A percentile compares a stretch with the other conserved stretches of the same genome.
These are phyloP conservation scores for Cryptocheilus praepositus DNA, from an alignment of 2,888 invertebrate genomes.

Conservation along the genomic window DNA sequence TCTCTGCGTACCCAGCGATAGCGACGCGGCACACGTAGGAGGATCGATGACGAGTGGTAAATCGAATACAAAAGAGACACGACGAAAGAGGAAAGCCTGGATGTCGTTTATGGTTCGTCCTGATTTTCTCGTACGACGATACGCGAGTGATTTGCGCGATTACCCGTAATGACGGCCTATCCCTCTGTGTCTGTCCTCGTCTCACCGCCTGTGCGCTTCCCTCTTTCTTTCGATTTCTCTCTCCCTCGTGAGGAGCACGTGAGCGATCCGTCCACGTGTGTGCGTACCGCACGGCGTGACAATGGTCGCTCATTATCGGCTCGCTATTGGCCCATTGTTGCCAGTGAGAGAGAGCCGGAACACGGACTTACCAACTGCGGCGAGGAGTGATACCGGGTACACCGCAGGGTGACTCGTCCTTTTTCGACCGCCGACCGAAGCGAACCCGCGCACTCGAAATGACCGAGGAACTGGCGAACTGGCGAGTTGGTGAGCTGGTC, in stretches of 20 bases:
- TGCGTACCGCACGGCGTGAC: slow-evolving; percentile 61
- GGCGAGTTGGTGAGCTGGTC: background rate
- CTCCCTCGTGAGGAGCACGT: slow-evolving; percentile 36
- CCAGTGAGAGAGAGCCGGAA: slow-evolving; percentile 66
- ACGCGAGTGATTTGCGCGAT: slow-evolving; percentile 64
- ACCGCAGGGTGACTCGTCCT: slow-evolving; percentile 64
- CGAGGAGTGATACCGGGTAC: slow-evolving; percentile 62
- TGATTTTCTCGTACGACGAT: slow-evolving; percentile 48
- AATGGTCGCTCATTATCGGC: slow-evolving; percentile 71
- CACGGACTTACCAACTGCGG: slow-evolving; percentile 62
- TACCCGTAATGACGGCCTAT: slow-evolving; percentile 66
- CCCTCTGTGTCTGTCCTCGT: background rate
- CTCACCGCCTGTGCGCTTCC: background rate
- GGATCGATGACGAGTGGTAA: slow-evolving; percentile 1
- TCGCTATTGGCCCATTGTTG: slow-evolving; percentile 73
- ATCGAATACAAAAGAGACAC: background rate
- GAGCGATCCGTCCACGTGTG: slow-evolving; percentile 57
- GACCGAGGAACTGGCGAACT: slow-evolving; percentile 5
- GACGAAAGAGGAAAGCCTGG: background rate
- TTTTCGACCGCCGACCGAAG: slow-evolving; percentile 41
- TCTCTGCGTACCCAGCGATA: no score
- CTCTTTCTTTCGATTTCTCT: slow-evolving; percentile 1
- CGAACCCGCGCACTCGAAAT: slow-evolving; percentile 11
- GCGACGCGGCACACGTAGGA: no score
- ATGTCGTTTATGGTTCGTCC: slow-evolving; percentile 2